A percentile compares a stretch with the other conserved stretches of the same genome.
These are phyloP conservation scores for Acanthurus leucopareius DNA, from an alignment of 2,797 vertebrate genomes.

Conservation along the genomic window DNA sequence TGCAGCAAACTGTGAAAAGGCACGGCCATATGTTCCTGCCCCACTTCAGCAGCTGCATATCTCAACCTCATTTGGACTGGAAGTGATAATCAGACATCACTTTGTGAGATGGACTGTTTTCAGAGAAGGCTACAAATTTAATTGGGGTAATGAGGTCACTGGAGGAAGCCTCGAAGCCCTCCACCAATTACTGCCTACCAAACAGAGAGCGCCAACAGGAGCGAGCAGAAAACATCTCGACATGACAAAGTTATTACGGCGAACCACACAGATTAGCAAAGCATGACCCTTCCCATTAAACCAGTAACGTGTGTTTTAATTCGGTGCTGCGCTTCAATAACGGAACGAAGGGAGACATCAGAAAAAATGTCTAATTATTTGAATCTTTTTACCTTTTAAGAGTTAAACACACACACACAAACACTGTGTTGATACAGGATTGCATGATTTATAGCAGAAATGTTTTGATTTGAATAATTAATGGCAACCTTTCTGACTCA, in stretches of 20 bases:
- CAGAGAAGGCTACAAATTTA: constrained; percentile 58
- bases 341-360: not conserved
- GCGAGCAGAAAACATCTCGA: constrained; percentile 40
- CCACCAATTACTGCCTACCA: constrained; percentile 64
- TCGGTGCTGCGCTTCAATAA: constrained; percentile 28
- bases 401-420: not conserved
- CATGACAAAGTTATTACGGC: constrained; percentile 42
- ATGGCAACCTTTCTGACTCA: constrained; percentile 21
- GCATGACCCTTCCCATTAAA: constrained; percentile 46
- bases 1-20: constrained; percentile 14
- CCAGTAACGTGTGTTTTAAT: constrained; percentile 31
- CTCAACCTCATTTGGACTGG: constrained; percentile 27
- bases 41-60: constrained; percentile 30
- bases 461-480: not conserved
- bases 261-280: constrained; percentile 44
- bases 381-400: constrained; percentile 8
- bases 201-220: constrained; percentile 39
- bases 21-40: constrained; percentile 29
- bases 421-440: not conserved
- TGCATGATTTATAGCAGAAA: constrained; percentile 2
- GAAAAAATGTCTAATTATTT: not conserved
- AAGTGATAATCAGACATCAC: constrained; percentile 62
- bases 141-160: constrained; percentile 76
- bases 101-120: constrained; percentile 60
- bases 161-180: constrained; percentile 65